Percentiles rank a stretch among this genome's conserved stretches.
Evolutionary conservation across 2,888 invertebrate genomes (phyloP).

Genomic region (Stenichneumon culpator): DNA sequence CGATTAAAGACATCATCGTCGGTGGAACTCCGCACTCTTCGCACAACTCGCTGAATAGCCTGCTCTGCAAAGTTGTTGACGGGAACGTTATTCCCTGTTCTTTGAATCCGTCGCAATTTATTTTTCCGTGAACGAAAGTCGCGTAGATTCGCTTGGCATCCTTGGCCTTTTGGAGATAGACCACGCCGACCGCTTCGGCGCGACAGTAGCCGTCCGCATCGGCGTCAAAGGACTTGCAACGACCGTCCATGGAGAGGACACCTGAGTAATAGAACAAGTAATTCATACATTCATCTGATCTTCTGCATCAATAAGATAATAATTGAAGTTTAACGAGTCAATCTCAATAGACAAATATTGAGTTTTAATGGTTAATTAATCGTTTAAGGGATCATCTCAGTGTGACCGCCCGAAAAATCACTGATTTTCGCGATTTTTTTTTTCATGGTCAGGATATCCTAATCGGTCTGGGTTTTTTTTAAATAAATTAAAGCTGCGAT

Average conservation of each 20-base stretch:
- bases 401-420: too few relatives aligned
- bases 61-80: conserved; percentile 79
- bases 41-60: conserved; percentile 87
- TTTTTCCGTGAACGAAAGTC: conserved; percentile 87
- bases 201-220: conserved; percentile 90
- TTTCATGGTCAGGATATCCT: too few relatives aligned
- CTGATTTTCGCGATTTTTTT: too few relatives aligned
- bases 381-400: too few relatives aligned
- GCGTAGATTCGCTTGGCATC: conserved; percentile 86
- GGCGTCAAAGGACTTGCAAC: too few relatives aligned
- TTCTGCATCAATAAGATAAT: neutral
- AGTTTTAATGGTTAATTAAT: neutral
- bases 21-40: conserved; percentile 87
- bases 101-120: conserved; percentile 88
- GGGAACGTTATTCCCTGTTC: conserved; percentile 83
- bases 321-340: neutral
- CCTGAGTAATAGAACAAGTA: conserved; percentile 82
- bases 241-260: conserved; percentile 93
- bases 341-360: neutral
- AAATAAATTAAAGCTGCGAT: too few relatives aligned
- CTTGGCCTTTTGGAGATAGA: conserved; percentile 90
- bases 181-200: conserved; percentile 91
- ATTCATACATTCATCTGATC: neutral
- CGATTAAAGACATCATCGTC: conserved; percentile 87
- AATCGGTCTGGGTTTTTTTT: too few relatives aligned